Evolutionary conservation across 1,140 invertebrate genomes (phyloP).

Genomic region (Drosophila willistoni): DNA sequence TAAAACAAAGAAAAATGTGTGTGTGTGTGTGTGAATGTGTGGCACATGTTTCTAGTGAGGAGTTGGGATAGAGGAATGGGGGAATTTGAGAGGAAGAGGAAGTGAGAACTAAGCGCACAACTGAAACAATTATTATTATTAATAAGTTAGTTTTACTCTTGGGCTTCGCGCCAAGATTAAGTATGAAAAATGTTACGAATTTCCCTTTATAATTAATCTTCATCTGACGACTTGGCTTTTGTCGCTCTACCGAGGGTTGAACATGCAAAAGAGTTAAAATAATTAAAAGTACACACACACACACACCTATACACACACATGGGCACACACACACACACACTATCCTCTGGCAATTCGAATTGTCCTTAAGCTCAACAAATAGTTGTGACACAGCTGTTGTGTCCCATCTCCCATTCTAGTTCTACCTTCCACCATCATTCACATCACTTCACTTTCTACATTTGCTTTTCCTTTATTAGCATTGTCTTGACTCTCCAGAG

Average conservation of each 20-base stretch:
- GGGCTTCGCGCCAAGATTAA: slow-evolving; percentile 72
- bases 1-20: slow-evolving; percentile 14
- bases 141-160: slow-evolving; percentile 73
- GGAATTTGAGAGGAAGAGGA: slow-evolving; percentile 8
- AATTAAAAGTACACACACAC: slow-evolving; percentile 70
- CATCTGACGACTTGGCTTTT: slow-evolving; percentile 51
- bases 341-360: slow-evolving; percentile 27
- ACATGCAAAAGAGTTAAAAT: slow-evolving; percentile 77
- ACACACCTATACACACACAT: slow-evolving; percentile 42
- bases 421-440: background rate
- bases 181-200: slow-evolving; percentile 78
- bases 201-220: slow-evolving; percentile 75
- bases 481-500: too few relatives aligned
- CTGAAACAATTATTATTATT: slow-evolving; percentile 78
- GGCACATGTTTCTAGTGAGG: slow-evolving; percentile 25
- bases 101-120: slow-evolving; percentile 46
- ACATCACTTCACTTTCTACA: background rate
- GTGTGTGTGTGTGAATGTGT: slow-evolving; percentile 22
- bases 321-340: slow-evolving; percentile 14
- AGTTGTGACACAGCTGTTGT: slow-evolving; percentile 59
- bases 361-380: slow-evolving; percentile 72
- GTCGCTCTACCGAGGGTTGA: background rate
- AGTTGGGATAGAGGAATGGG: background rate
- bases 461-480: slow-evolving; percentile 1
- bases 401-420: slow-evolving; percentile 15